Evolutionary conservation across 1,140 invertebrate species (phyloP), one percentile per base, ranked within the genome.

Genomic region (Nasonia giraulti): DNA sequence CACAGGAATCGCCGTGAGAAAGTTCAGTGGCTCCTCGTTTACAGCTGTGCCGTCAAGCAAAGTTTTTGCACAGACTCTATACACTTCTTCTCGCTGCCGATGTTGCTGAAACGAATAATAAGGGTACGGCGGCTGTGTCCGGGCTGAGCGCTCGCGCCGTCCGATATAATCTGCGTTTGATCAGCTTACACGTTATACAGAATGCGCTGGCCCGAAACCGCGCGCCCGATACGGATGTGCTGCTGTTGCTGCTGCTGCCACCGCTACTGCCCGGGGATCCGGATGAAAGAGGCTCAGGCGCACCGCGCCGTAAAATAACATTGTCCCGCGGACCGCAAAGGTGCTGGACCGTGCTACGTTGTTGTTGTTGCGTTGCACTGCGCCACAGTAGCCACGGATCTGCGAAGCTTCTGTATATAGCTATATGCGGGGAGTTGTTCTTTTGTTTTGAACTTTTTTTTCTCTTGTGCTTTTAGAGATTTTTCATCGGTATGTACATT

Each of bases 271-370:
- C 75, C 74, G 80, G 80, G 87, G 88, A 90, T 91, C 90, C 90
- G 92, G 91, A 91, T 92, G 90, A 93, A 93, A 93, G 90, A 92
- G 92, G 92, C 92, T 93, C 92, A 93, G 90, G 89, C 89, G 90
- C 92, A 92, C 86, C 90, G 89, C 90, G 90, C 90, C 92, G 92
- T 93, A 92, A 93, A 93, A 93, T 93, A 93, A 93, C 92, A 92
- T 93, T 93, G 92, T 93, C 89, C 91, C 90, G 89, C 90, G 90
- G 88, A 87, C 87, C 85, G 85, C 85, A 87, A 89, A 89, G 88
- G 88, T 88, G 88, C 40, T 82, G 78, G 82, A 86, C 75, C 80
- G 73, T 79, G 44, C 12, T 75, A 62, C 55, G 55, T 62, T 62
- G 55, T 62, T 44, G 40, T 62, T 62, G 55, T 62, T n/a, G 55